Percentiles rank a stretch among this genome's conserved stretches.
Conservation (phyloP, 2,888 invertebrate genomes). For the Labia minor region DNA sequence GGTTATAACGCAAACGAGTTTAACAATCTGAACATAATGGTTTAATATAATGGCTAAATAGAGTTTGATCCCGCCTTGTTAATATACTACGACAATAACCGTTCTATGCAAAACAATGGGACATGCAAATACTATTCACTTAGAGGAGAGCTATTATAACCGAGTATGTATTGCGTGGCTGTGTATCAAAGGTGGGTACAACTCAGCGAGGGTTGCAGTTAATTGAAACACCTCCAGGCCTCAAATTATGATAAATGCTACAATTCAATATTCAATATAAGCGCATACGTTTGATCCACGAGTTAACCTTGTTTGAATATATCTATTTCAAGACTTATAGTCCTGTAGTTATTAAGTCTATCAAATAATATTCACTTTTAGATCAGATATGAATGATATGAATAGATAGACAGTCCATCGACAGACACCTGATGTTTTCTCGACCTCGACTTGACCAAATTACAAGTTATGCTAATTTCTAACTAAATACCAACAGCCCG, state of each 20-base stretch:
- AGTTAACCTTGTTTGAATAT: not conserved
- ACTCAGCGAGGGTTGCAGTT: not conserved
- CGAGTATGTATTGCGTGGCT: not conserved
- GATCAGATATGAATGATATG: not conserved
- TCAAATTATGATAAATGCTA: constrained; percentile 13
- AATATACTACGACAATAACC: constrained; percentile 7
- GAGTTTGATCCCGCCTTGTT: constrained; percentile 13
- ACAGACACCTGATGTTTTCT: not conserved
- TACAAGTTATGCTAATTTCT: constrained; percentile 13
- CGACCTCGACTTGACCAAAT: constrained; percentile 2
- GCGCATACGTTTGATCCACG: not conserved
- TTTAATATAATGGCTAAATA: constrained; percentile 7
- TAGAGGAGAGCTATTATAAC: not conserved
- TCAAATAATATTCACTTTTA: not conserved
- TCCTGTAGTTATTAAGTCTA: not conserved
- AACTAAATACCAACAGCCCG: not conserved
- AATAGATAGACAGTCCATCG: not conserved
- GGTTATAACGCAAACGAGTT: not conserved
- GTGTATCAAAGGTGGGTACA: not conserved
- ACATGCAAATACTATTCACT: constrained; percentile 5
- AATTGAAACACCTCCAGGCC: constrained; percentile 7
- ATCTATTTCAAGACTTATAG: not conserved
- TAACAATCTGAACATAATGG: constrained; percentile 1
- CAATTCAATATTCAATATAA: constrained; percentile 8
- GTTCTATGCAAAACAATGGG: constrained; percentile 5